These are phyloP conservation scores for Dusona sp. DNA, from an alignment of 2,888 invertebrate genomes.

Conservation along the genomic window DNA sequence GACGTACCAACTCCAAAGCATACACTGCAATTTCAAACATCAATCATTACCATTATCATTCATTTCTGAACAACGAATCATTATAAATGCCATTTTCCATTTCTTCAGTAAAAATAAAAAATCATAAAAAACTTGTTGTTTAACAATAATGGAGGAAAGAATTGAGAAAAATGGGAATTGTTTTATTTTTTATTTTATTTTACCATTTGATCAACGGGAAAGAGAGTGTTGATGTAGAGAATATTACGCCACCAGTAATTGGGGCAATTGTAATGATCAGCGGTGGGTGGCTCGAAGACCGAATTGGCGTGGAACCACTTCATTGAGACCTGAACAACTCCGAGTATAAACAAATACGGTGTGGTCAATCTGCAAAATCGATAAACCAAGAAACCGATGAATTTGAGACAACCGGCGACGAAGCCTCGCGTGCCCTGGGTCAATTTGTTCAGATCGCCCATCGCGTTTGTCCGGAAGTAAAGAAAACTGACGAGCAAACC, in stretches of 20 bases:
- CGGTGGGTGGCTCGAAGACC: slow-evolving; percentile 93
- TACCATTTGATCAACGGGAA: slow-evolving; percentile 94
- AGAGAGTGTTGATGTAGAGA: slow-evolving; percentile 94
- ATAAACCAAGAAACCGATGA: slow-evolving; percentile 91
- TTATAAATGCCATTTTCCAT: too few species aligned
- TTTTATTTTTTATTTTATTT: slow-evolving; percentile 86
- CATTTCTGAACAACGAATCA: too few species aligned
- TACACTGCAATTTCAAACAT: slow-evolving; percentile 87
- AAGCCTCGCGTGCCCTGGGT: slow-evolving; percentile 84
- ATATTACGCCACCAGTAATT: slow-evolving; percentile 96
- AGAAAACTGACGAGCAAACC: slow-evolving; percentile 94
- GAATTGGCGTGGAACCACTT: slow-evolving; percentile 93
- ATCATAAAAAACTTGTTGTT: too few species aligned
- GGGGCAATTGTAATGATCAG: slow-evolving; percentile 93
- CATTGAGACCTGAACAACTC: slow-evolving; percentile 94
- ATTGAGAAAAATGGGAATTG: not conserved
- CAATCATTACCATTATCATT: not conserved
- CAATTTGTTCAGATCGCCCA: slow-evolving; percentile 86
- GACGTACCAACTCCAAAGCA: slow-evolving; percentile 96
- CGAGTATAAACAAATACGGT: slow-evolving; percentile 93
- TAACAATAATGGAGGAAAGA: too few species aligned
- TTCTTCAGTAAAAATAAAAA: too few species aligned
- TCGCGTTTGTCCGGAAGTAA: slow-evolving; percentile 90
- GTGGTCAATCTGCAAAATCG: slow-evolving; percentile 90
- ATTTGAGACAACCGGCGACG: slow-evolving; percentile 85